Percentiles rank a stretch among this genome's conserved stretches.
Evolutionary conservation across 2,888 invertebrate genomes (phyloP).

Genomic region (Tuberolachnus salignus): DNA sequence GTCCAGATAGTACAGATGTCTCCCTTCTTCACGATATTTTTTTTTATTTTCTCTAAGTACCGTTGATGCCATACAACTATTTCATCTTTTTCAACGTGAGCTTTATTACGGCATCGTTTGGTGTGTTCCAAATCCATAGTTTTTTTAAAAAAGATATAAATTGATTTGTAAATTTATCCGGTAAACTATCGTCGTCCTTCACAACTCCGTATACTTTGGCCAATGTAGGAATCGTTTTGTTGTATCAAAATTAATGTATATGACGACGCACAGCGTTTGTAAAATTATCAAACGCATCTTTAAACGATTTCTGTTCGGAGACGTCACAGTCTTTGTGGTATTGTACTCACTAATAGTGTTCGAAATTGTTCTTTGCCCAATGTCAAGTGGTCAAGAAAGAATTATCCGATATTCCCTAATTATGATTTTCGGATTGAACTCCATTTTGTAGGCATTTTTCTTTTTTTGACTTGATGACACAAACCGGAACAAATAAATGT

Average conservation of each 20-base stretch:
- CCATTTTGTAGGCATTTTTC: no score
- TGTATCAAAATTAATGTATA: constrained; percentile 13
- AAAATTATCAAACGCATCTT: constrained; percentile 6
- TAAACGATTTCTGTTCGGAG: no score
- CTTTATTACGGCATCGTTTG: no score
- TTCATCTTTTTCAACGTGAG: constrained; percentile 11
- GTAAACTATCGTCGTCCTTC: no score
- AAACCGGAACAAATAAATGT: no score
- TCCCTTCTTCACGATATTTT: no score
- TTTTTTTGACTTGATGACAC: no score
- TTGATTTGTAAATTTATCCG: background rate
- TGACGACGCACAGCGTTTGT: constrained; percentile 17
- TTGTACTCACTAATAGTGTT: constrained; percentile 11
- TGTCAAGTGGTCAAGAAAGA: constrained; percentile 7
- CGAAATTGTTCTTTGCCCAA: constrained; percentile 12
- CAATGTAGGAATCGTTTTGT: constrained; percentile 5
- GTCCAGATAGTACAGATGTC: background rate
- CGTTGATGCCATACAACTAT: constrained; percentile 20
- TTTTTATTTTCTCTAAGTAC: background rate
- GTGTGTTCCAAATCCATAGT: background rate
- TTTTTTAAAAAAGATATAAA: constrained; percentile 8
- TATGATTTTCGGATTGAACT: no score
- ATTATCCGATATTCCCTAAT: no score
- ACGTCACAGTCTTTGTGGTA: background rate
- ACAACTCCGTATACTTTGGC: no score